Conservation (phyloP, 2,888 invertebrate genomes). For the Boloria selene region DNA sequence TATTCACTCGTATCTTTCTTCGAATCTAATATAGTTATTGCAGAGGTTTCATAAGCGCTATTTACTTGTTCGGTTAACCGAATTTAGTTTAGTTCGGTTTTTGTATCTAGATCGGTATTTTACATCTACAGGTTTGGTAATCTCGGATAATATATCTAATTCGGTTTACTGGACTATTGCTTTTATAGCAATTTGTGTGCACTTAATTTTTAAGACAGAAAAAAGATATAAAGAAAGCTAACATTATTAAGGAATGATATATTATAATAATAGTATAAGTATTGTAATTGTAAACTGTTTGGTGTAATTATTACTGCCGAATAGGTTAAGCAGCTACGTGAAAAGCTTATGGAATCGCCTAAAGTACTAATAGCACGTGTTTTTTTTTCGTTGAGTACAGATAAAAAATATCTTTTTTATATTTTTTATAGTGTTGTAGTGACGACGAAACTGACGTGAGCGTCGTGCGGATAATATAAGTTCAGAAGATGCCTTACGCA, state of each 20-base stretch:
- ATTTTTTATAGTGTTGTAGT: constrained; percentile 18
- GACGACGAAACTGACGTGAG: constrained; percentile 9
- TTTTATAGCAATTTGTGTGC: constrained; percentile 1
- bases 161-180: background rate
- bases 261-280: background rate
- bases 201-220: background rate
- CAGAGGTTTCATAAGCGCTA: constrained; percentile 28
- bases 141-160: background rate
- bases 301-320: background rate
- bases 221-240: too few relatives aligned
- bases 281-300: background rate
- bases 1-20: constrained; percentile 40
- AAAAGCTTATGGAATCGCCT: constrained; percentile 16
- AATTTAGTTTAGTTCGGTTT: constrained; percentile 1
- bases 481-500: constrained; percentile 39
- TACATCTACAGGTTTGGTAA: background rate
- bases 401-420: background rate
- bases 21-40: constrained; percentile 18
- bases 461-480: background rate
- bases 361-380: constrained; percentile 22
- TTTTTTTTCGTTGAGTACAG: constrained; percentile 7
- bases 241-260: background rate
- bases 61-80: constrained; percentile 1
- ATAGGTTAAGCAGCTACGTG: background rate
- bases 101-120: background rate